Conservation (phyloP, 2,797 vertebrate genomes). For the Enteromius trimaculatus region DNA sequence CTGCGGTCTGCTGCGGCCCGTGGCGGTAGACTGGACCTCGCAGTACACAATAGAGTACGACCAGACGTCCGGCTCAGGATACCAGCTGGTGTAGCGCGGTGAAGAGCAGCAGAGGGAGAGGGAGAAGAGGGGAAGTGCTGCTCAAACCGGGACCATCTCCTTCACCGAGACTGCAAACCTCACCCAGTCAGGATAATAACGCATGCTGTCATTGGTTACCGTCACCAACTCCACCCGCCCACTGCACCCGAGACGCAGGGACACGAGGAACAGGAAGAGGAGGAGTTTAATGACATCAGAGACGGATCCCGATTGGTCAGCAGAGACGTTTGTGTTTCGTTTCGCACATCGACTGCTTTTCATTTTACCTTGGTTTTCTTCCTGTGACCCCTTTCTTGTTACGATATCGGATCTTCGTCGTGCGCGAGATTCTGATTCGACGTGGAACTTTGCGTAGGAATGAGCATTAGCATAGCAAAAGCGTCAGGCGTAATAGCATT, state of each 20-base stretch:
- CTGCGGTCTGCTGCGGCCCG: constrained; percentile 95
- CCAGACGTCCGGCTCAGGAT: constrained; percentile 96
- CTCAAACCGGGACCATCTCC: constrained; percentile 83
- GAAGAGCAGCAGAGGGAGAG: constrained; percentile 11
- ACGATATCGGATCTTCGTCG: not conserved
- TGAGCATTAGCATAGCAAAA: not conserved
- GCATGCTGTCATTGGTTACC: constrained; percentile 87
- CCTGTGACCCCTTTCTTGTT: constrained; percentile 22
- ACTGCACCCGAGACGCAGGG: constrained; percentile 27
- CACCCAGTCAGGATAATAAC: constrained; percentile 81
- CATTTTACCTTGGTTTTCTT: constrained; percentile 1
- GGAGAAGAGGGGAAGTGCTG: constrained; percentile 64
- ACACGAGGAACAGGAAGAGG: constrained; percentile 37
- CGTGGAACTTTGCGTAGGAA: not conserved
- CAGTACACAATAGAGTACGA: constrained; percentile 99
- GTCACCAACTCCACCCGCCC: constrained; percentile 66
- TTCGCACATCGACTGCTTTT: constrained; percentile 3
- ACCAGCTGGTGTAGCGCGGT: constrained; percentile 92
- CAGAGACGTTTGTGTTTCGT: constrained; percentile 12
- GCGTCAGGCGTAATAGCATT: not conserved
- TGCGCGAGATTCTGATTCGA: not conserved
- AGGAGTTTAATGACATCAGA: constrained; percentile 23
- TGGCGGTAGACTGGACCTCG: constrained; percentile 95
- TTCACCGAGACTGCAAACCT: constrained; percentile 75
- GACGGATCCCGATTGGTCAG: not conserved